Conservation (phyloP, 2,888 invertebrate species). For the Eumacrocentrus americanus region DNA sequence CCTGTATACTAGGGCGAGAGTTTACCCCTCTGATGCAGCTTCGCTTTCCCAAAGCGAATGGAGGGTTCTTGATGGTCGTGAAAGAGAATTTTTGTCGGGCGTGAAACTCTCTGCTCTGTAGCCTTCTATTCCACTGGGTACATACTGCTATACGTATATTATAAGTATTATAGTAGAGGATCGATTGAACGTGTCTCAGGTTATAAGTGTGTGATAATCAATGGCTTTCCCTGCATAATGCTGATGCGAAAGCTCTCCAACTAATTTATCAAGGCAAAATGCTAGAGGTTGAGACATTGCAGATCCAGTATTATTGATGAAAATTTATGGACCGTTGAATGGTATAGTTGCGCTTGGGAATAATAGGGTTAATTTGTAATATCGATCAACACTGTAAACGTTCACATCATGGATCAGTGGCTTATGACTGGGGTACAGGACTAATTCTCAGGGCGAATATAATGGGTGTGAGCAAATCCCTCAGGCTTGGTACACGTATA, state of each 20-base stretch:
- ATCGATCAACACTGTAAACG: background rate
- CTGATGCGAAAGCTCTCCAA: conserved; percentile 14
- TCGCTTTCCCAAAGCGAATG: too few relatives aligned
- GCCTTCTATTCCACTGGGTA: too few relatives aligned
- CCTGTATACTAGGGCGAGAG: too few relatives aligned
- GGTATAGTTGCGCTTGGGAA: conserved; percentile 14
- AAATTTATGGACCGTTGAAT: conserved; percentile 27
- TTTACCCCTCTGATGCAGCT: too few relatives aligned
- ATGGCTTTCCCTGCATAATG: conserved; percentile 15
- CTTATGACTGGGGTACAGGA: conserved; percentile 11
- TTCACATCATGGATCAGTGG: background rate
- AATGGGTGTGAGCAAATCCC: conserved; percentile 2
- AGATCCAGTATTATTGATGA: conserved; percentile 22
- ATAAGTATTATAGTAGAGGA: too few relatives aligned
- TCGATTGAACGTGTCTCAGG: background rate
- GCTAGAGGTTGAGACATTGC: conserved; percentile 17
- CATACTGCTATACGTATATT: too few relatives aligned
- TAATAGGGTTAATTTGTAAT: conserved; percentile 30
- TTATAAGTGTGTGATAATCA: conserved; percentile 19
- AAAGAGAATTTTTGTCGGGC: too few relatives aligned
- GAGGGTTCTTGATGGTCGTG: too few relatives aligned
- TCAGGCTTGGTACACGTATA: background rate
- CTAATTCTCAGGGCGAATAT: conserved; percentile 1
- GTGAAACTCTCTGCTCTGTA: too few relatives aligned
- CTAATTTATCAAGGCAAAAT: conserved; percentile 27